A percentile compares a stretch with the other conserved stretches of the same genome.
phyloP scores from a whole-genome alignment of 2,888 invertebrate species.

The Vanessa cardui region DNA sequence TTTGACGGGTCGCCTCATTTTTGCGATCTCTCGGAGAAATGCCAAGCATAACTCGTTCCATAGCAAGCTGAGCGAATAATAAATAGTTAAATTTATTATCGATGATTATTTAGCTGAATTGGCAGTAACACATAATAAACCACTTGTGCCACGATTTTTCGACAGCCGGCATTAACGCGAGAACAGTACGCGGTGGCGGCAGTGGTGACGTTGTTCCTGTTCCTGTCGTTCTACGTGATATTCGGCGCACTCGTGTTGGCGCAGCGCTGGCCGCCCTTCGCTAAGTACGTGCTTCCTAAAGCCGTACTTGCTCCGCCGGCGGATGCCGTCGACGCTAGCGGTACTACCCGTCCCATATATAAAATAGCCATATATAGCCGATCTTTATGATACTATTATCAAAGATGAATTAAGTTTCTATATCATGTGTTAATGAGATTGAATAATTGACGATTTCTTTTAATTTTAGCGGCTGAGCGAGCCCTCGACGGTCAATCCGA shows the following conservation, averaged over 20 bases:
- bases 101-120: too few species aligned
- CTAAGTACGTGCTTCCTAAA: slow-evolving; percentile 53
- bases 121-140: too few species aligned
- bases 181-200: slow-evolving; percentile 61
- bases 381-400: too few species aligned
- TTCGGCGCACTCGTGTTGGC: slow-evolving; percentile 64
- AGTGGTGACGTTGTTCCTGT: slow-evolving; percentile 54
- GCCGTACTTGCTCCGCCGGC: slow-evolving; percentile 54
- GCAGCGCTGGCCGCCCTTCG: slow-evolving; percentile 64
- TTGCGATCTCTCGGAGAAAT: too few species aligned
- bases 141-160: too few species aligned
- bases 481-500: slow-evolving; percentile 25
- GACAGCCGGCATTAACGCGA: slow-evolving; percentile 62
- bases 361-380: too few species aligned
- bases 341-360: background rate
- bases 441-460: background rate
- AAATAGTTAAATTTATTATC: too few species aligned
- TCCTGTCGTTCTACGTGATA: slow-evolving; percentile 62
- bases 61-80: too few species aligned
- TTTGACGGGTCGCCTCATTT: too few species aligned
- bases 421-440: too few species aligned
- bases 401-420: too few species aligned
- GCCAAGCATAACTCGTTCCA: too few species aligned
- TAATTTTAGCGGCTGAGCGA: slow-evolving; percentile 37
- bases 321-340: background rate